Percentiles rank a stretch among this genome's conserved stretches.
Conservation (phyloP, 2,797 vertebrate genomes). For the Eospalax fontanierii region DNA sequence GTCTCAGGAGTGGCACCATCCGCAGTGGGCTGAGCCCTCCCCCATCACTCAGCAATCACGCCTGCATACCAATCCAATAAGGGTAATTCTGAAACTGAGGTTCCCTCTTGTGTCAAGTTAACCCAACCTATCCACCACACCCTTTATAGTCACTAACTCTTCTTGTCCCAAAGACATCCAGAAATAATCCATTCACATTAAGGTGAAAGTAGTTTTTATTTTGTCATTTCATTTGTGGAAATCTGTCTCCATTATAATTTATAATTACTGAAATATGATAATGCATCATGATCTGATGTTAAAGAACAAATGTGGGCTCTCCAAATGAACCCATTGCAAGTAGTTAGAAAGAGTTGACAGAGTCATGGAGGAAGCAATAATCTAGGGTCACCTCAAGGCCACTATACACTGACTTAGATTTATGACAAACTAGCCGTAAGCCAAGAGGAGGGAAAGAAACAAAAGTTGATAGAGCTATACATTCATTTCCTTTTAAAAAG, state of each 20-base stretch:
- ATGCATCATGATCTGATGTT: not conserved
- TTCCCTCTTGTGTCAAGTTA: too few species aligned
- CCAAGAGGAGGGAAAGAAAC: not conserved
- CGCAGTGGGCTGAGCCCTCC: too few species aligned
- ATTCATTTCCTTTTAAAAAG: too few species aligned
- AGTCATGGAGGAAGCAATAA: rapidly evolving
- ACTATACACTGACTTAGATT: not conserved
- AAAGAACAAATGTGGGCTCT: not conserved
- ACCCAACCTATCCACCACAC: not conserved
- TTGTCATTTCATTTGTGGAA: slow-evolving; percentile 32
- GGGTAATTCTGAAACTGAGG: too few species aligned
- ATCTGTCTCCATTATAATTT: not conserved
- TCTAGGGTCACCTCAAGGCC: not conserved
- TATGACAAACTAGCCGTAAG: not conserved
- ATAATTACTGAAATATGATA: not conserved
- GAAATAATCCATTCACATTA: not conserved
- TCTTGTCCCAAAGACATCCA: not conserved
- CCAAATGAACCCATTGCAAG: not conserved
- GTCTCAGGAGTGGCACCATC: too few species aligned
- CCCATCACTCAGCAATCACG: too few species aligned
- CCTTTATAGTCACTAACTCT: not conserved
- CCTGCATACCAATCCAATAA: too few species aligned
- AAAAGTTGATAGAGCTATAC: not conserved
- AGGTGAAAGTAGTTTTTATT: slow-evolving; percentile 53
- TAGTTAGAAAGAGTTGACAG: too few species aligned